Base-by-base conservation (phyloP, 2,797 vertebrate species). In the Aplochiton taeniatus region DNA sequence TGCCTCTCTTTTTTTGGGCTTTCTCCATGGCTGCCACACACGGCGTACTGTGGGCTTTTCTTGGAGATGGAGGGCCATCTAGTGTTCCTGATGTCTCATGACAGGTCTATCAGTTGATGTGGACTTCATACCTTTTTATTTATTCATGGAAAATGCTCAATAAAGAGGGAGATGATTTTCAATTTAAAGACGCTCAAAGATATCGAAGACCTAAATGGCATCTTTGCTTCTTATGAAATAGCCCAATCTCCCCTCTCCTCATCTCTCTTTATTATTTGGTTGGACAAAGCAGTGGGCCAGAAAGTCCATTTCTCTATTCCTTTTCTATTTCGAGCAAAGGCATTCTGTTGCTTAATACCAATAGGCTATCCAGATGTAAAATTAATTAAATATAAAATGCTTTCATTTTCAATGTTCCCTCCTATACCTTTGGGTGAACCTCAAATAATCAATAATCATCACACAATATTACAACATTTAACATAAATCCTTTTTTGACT, bases 31-130 rank as follows among this genome's bases (percentile, higher is more conserved):
- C 6, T 31, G 31, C 31, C 31, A 31, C 31, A 31, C 2, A 31
- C n/a, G n/a, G n/a, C n/a, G n/a, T n/a, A n/a, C n/a, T n/a, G n/a
- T n/a, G n/a, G n/a, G n/a, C n/a, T 31, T 3, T 79, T 61, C 55
- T 63, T 31, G 68, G 74, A 69, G 64, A 62, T 82, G 69, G 66
- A 89, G 54, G 83, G 83, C 81, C 83, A 89, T 87, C 89, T 89
- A 83, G 87, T 87, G 89, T 70, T 9, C 58, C 18, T 0, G 44
- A 54, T 8, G 5, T 58, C 20, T 14, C 7, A 44, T 70, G 82
- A 72, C 85, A 86, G 10, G 48, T 12, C 8, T 19, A 53, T 48
- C 10, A 4, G 2, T 74, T 47, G 47, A 73, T 76, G 65, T 57
- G 43, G 66, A 61, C 8, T 1, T 44, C 45, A 20, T 17, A 48